These are phyloP conservation scores for Coranthus polyacanthus DNA, from an alignment of 2,797 vertebrate species.

Conservation along the genomic window DNA sequence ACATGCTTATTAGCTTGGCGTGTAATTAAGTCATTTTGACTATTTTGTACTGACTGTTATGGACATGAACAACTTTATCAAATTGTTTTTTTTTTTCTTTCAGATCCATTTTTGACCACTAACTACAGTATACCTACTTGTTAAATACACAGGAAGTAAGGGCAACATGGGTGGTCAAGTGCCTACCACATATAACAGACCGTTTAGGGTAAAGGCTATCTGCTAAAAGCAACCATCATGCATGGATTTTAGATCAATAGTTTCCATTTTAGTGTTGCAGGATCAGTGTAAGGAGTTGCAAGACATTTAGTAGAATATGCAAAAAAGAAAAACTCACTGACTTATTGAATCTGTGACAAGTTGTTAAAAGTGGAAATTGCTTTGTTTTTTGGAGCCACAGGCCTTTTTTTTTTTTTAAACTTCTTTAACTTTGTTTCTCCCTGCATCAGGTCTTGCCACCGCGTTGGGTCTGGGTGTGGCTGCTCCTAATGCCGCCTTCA, in stretches of 20 bases:
- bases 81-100: no score
- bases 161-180: slow-evolving; percentile 42
- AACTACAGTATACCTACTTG: not conserved
- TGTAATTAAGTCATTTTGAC: slow-evolving; percentile 3
- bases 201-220: not conserved
- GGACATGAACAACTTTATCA: not conserved
- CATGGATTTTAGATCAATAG: no score
- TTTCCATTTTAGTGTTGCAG: no score
- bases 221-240: not conserved
- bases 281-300: no score
- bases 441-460: slow-evolving; percentile 74
- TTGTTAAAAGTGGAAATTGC: not conserved
- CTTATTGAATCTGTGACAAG: not conserved
- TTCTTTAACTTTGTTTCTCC: slow-evolving; percentile 5
- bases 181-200: not conserved
- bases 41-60: not conserved
- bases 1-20: slow-evolving; percentile 17
- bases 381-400: not conserved
- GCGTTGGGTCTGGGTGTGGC: slow-evolving; percentile 83
- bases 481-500: slow-evolving; percentile 85
- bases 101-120: not conserved
- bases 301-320: no score
- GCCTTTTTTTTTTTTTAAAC: not conserved
- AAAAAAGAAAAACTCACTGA: not conserved
- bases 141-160: slow-evolving; percentile 17